phyloP scores from a whole-genome alignment of 1,140 invertebrate genomes.

The Microplitis demolitor region DNA sequence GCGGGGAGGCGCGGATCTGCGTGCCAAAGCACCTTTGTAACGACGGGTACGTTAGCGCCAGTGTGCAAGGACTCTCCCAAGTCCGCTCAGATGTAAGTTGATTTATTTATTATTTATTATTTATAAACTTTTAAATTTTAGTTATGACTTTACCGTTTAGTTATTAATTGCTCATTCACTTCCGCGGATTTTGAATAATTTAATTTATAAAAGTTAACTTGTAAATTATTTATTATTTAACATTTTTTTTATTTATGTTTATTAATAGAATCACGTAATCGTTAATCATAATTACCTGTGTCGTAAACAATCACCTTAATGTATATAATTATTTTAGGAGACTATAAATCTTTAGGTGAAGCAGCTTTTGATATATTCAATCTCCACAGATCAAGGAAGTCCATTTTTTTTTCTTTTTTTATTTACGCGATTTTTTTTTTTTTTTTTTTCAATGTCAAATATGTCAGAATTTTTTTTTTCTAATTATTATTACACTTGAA shows the following conservation, averaged over 20 bases:
- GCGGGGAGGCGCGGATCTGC: constrained; percentile 63
- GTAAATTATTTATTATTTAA: background rate
- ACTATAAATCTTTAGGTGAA: background rate
- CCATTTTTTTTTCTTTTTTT: background rate
- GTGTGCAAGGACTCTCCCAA: constrained; percentile 57
- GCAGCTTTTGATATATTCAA: background rate
- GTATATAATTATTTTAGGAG: constrained; percentile 3
- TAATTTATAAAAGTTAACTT: background rate
- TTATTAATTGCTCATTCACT: background rate
- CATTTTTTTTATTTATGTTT: background rate
- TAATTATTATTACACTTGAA: background rate
- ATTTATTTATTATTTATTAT: constrained; percentile 18
- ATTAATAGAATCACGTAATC: background rate
- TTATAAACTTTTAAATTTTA: background rate
- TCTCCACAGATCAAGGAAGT: background rate
- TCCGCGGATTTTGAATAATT: too few relatives aligned
- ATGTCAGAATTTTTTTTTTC: constrained; percentile 1
- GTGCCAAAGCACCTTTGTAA: constrained; percentile 63
- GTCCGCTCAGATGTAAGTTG: constrained; percentile 54
- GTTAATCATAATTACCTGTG: background rate
- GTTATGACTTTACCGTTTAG: too few relatives aligned
- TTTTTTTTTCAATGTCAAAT: constrained; percentile 23
- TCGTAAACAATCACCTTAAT: background rate
- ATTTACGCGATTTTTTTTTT: background rate
- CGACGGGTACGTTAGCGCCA: constrained; percentile 63